These are phyloP conservation scores for Porites lobata DNA, from an alignment of 92 coral and sea anemone species.

Conservation along the genomic window DNA sequence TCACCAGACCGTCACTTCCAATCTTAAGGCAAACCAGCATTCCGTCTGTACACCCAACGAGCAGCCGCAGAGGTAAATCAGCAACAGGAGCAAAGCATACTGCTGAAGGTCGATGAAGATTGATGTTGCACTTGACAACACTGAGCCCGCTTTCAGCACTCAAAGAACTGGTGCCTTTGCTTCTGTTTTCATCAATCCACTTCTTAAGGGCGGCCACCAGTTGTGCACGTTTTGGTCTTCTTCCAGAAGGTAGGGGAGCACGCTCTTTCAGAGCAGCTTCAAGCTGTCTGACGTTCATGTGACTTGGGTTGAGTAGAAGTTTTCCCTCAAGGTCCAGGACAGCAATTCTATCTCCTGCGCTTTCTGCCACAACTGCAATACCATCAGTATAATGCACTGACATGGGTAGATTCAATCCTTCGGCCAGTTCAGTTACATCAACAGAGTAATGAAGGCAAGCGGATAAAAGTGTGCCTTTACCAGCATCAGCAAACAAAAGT, in stretches of 20 bases:
- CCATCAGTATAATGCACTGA: slow-evolving; percentile 34
- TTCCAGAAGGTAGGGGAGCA: slow-evolving; percentile 21
- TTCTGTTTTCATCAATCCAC: slow-evolving; percentile 30
- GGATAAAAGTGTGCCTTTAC: slow-evolving; percentile 21
- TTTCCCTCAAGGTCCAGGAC: slow-evolving; percentile 36
- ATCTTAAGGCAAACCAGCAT: slow-evolving; percentile 7
- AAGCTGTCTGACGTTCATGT: slow-evolving; percentile 38
- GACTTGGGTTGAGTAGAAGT: slow-evolving; percentile 30
- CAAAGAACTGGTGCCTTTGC: neutral
- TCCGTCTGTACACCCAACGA: slow-evolving; percentile 37
- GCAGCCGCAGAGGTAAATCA: neutral
- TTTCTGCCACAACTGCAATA: slow-evolving; percentile 41
- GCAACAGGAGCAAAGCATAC: too few relatives aligned
- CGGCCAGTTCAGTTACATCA: slow-evolving; percentile 32
- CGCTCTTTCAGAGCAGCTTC: slow-evolving; percentile 35
- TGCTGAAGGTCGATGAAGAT: slow-evolving; percentile 3
- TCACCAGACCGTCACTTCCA: slow-evolving; percentile 26
- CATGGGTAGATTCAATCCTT: slow-evolving; percentile 38
- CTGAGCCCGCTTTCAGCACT: too few relatives aligned
- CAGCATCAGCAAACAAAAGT: slow-evolving; percentile 24
- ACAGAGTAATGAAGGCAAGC: slow-evolving; percentile 41
- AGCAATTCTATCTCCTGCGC: slow-evolving; percentile 29
- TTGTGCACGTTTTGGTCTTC: slow-evolving; percentile 33
- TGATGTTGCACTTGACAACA: too few relatives aligned
- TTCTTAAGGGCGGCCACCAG: slow-evolving; percentile 35